Evolutionary conservation across 2,888 invertebrate genomes (phyloP).

Genomic region (Punctoribates punctum): DNA sequence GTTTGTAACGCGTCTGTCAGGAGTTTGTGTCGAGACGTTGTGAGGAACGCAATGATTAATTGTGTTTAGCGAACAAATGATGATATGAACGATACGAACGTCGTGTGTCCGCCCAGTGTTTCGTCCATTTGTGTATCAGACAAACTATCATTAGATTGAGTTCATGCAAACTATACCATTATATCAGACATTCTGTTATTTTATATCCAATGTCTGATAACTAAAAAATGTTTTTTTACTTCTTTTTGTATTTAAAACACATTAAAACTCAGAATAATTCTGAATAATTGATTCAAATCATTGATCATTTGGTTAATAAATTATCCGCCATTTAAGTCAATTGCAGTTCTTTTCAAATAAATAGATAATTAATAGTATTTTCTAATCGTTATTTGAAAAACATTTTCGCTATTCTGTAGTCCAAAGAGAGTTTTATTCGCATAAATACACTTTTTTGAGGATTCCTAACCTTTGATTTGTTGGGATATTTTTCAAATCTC

Average conservation of each 20-base stretch:
- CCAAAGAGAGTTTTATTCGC: no score
- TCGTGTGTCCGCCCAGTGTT: slow-evolving; percentile 13
- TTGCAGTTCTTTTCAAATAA: neutral
- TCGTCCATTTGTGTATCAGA: slow-evolving; percentile 21
- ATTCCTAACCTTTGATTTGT: no score
- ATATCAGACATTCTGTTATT: no score
- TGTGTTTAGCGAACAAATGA: slow-evolving; percentile 2
- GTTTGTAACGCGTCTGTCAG: neutral
- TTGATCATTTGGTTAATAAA: slow-evolving; percentile 10
- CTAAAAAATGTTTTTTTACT: neutral
- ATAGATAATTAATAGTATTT: neutral
- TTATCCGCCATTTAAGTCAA: slow-evolving; percentile 9
- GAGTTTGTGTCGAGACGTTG: slow-evolving; percentile 9
- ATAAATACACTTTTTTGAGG: no score
- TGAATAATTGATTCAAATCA: slow-evolving; percentile 11
- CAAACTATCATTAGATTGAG: slow-evolving; percentile 24
- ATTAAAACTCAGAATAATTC: slow-evolving; percentile 10
- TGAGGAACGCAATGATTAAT: slow-evolving; percentile 12
- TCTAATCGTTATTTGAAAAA: neutral
- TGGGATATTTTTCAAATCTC: no score
- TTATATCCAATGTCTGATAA: no score
- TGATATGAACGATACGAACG: slow-evolving; percentile 6
- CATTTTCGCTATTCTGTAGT: neutral
- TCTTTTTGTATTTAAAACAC: neutral
- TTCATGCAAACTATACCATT: slow-evolving; percentile 4